A percentile compares a stretch with the other conserved stretches of the same genome.
Evolutionary conservation across 1,140 invertebrate species (phyloP).

Genomic region (Dendroctonus ponderosae): DNA sequence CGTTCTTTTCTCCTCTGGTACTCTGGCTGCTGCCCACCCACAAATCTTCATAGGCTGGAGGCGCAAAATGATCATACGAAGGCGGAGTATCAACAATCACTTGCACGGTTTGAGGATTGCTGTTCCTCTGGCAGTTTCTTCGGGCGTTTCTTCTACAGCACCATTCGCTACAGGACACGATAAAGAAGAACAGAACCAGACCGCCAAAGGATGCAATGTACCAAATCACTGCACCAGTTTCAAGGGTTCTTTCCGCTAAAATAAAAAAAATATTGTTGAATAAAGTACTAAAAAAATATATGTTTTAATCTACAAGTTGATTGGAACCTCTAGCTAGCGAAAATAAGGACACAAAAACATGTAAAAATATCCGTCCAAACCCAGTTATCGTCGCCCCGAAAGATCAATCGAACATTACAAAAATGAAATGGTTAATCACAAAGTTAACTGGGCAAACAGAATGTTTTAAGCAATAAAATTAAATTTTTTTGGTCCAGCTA

Average conservation of each 20-base stretch:
- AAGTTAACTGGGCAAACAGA: too few relatives aligned
- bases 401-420: too few relatives aligned
- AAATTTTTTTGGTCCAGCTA: too few relatives aligned
- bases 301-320: too few relatives aligned
- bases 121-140: constrained; percentile 33
- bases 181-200: constrained; percentile 59
- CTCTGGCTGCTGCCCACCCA: constrained; percentile 46
- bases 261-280: constrained; percentile 14
- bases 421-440: too few relatives aligned
- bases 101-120: constrained; percentile 40
- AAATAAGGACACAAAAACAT: too few relatives aligned
- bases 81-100: constrained; percentile 52
- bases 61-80: constrained; percentile 61
- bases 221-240: constrained; percentile 61
- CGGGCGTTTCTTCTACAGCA: constrained; percentile 51
- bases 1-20: constrained; percentile 49
- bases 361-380: too few relatives aligned
- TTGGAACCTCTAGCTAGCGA: too few relatives aligned
- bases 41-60: constrained; percentile 59
- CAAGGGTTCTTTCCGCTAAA: constrained; percentile 40
- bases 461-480: too few relatives aligned
- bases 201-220: constrained; percentile 62
- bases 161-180: constrained; percentile 63
- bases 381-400: too few relatives aligned
- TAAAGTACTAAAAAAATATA: too few relatives aligned